Conservation (phyloP, 2,113 vertebrate genomes). For the Cisticola juncidis region DNA sequence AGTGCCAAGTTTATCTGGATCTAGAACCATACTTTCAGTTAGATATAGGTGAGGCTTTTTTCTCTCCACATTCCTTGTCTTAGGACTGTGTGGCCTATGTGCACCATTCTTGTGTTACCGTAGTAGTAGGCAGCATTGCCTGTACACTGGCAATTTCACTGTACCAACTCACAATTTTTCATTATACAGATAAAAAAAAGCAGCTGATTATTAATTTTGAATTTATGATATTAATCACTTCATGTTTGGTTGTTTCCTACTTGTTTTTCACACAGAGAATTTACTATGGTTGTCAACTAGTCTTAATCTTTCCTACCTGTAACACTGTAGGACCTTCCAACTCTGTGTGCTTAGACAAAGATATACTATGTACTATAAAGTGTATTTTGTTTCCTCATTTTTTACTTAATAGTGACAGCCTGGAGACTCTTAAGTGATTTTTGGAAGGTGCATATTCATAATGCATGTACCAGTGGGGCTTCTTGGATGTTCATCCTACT, state of each 20-base stretch:
- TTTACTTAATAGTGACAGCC: not conserved
- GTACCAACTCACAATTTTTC: not conserved
- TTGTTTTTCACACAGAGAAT: not conserved
- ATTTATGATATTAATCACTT: not conserved
- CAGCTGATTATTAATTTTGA: not conserved
- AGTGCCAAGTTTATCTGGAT: not conserved
- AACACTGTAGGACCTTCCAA: not conserved
- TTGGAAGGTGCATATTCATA: not conserved
- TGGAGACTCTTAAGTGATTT: not conserved
- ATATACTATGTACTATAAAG: not conserved
- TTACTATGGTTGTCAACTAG: not conserved
- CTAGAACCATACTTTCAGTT: not conserved
- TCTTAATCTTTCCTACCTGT: not conserved
- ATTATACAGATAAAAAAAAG: not conserved
- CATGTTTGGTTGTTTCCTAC: not conserved
- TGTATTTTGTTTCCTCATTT: not conserved
- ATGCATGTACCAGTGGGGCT: not conserved
- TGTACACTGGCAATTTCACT: not conserved
- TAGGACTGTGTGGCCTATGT: accelerated
- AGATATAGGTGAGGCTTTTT: not conserved
- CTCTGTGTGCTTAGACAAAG: not conserved
- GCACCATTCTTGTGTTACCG: not conserved
- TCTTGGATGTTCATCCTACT: not conserved
- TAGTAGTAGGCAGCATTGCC: not conserved
- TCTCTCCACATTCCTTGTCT: not conserved